A percentile compares a stretch with the other conserved stretches of the same genome.
These are phyloP conservation scores for Cinclus cinclus DNA, from an alignment of 2,113 vertebrate species.

Conservation along the genomic window DNA sequence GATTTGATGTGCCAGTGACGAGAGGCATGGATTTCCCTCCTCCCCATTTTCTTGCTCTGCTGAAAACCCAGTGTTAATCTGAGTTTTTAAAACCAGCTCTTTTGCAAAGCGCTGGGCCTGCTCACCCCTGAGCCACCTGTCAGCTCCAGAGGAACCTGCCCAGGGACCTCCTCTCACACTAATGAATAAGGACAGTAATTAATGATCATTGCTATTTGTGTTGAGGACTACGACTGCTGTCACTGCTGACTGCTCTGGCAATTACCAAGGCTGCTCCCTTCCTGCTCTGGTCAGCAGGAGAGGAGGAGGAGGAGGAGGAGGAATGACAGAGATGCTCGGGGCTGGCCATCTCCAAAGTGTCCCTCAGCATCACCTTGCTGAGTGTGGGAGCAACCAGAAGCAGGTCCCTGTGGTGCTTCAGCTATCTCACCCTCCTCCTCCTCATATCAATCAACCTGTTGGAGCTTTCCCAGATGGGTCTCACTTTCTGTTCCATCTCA, in stretches of 20 bases:
- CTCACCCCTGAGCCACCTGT: not conserved
- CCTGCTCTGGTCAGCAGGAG: accelerated
- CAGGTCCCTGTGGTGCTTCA: not conserved
- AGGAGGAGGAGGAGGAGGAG: not conserved
- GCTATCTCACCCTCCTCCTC: not conserved
- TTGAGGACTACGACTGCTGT: not conserved
- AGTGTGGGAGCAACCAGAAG: not conserved
- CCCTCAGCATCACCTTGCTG: not conserved
- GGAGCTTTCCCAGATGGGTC: conserved; percentile 42
- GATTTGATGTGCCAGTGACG: not conserved
- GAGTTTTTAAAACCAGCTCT: not conserved
- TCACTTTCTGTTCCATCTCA: conserved; percentile 80
- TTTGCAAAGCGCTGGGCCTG: not conserved
- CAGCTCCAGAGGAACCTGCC: not conserved
- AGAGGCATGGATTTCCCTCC: not conserved
- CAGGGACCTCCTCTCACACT: conserved; percentile 1
- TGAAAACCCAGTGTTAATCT: accelerated
- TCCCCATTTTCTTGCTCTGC: not conserved
- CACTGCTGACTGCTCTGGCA: not conserved
- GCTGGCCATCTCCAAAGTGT: not conserved
- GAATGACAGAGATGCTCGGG: accelerated
- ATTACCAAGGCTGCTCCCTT: not conserved
- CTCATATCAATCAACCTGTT: conserved; percentile 18
- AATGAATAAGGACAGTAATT: conserved; percentile 53
- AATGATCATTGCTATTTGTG: conserved; percentile 7